Evolutionary conservation across 2,888 invertebrate genomes (phyloP).

Genomic region (Elgonia sp.): DNA sequence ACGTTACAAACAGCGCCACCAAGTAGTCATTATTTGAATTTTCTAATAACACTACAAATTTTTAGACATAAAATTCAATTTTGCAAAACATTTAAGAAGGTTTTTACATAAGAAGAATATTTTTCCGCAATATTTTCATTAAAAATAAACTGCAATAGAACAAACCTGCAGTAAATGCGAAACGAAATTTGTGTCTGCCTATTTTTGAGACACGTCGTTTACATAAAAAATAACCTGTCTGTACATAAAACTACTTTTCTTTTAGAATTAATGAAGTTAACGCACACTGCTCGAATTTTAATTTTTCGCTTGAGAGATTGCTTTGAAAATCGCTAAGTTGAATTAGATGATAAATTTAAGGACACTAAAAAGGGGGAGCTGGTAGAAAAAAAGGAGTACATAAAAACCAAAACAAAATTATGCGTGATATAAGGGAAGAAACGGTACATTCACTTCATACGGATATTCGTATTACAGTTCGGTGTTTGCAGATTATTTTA

Average conservation of each 20-base stretch:
- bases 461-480: conserved; percentile 37
- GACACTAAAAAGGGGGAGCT: too few relatives aligned
- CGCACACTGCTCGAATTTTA: conserved; percentile 78
- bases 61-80: neutral
- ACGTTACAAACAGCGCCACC: too few relatives aligned
- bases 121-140: conserved; percentile 11
- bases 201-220: conserved; percentile 76
- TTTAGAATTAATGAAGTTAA: conserved; percentile 64
- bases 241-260: conserved; percentile 73
- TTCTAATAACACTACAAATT: neutral
- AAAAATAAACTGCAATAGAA: conserved; percentile 24
- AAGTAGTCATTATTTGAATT: too few relatives aligned
- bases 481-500: conserved; percentile 60
- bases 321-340: conserved; percentile 53
- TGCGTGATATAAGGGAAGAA: conserved; percentile 34
- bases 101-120: neutral
- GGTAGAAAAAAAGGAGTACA: neutral
- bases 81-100: neutral
- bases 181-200: conserved; percentile 58
- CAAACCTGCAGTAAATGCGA: neutral
- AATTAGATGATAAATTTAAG: conserved; percentile 22
- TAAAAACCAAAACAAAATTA: conserved; percentile 19
- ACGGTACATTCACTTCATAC: conserved; percentile 12
- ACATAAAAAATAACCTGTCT: conserved; percentile 70
- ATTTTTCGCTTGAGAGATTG: conserved; percentile 47